Percentiles rank a stretch among this genome's conserved stretches.
Conservation (phyloP, 2,888 invertebrate species). For the Anthrax anthrax region DNA sequence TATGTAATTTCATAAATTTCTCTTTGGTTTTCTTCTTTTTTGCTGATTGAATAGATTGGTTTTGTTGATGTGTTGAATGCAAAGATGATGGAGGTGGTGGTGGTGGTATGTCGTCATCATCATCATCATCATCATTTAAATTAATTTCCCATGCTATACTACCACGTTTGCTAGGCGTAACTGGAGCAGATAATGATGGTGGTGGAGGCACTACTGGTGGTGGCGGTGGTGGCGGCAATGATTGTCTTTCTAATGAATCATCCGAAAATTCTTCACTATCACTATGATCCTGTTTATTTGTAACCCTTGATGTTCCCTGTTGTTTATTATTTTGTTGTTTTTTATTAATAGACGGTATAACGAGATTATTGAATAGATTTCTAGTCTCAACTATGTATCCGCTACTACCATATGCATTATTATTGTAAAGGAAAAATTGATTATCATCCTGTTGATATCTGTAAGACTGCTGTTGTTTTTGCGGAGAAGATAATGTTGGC, state of each 20-base stretch:
- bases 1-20: slow-evolving; percentile 6
- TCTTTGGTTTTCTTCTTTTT: slow-evolving; percentile 9
- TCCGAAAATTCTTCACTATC: slow-evolving; percentile 42
- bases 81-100: slow-evolving; percentile 7
- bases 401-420: slow-evolving; percentile 25
- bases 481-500: slow-evolving; percentile 15
- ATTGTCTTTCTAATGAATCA: slow-evolving; percentile 57
- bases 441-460: neutral
- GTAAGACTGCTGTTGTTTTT: neutral
- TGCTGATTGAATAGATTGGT: neutral
- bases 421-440: neutral
- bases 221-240: slow-evolving; percentile 46
- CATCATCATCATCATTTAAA: slow-evolving; percentile 47
- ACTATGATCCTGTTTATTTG: slow-evolving; percentile 9
- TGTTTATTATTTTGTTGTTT: slow-evolving; percentile 5
- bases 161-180: slow-evolving; percentile 54
- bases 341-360: slow-evolving; percentile 9
- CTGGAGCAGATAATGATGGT: slow-evolving; percentile 34
- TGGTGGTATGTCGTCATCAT: slow-evolving; percentile 33
- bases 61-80: neutral
- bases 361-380: slow-evolving; percentile 11
- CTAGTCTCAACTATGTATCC: slow-evolving; percentile 19
- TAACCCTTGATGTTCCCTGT: too few relatives aligned
- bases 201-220: slow-evolving; percentile 32
- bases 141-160: slow-evolving; percentile 83